phyloP scores from a whole-genome alignment of 2,797 vertebrate genomes.

The Typhlichthys subterraneus region DNA sequence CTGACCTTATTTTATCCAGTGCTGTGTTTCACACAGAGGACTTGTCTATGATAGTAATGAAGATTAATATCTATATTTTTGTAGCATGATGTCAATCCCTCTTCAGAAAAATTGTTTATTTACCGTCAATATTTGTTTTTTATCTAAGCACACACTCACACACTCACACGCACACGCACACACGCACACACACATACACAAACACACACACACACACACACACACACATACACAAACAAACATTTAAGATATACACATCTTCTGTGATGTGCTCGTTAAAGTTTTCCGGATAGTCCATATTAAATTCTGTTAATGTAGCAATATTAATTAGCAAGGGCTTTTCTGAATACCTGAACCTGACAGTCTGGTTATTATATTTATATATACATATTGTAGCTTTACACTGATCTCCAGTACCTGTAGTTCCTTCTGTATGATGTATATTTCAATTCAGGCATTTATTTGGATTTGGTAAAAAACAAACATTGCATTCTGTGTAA shows the following conservation, averaged over 20 bases:
- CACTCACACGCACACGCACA: conserved; percentile 30
- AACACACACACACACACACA: conserved; percentile 1
- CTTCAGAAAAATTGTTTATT: conserved; percentile 36
- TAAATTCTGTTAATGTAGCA: conserved; percentile 82
- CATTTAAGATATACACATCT: conserved; percentile 43
- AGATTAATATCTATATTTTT: conserved; percentile 75
- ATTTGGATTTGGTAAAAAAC: conserved; percentile 32
- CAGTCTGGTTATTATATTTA: conserved; percentile 47
- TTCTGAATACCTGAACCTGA: conserved; percentile 71
- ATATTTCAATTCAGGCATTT: conserved; percentile 31
- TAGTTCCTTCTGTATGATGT: conserved; percentile 49
- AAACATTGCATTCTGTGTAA: conserved; percentile 20
- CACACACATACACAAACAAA: background rate
- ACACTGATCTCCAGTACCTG: conserved; percentile 54
- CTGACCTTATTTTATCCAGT: conserved; percentile 66
- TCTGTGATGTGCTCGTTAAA: conserved; percentile 53
- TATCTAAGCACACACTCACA: conserved; percentile 58
- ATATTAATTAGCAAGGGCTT: conserved; percentile 85
- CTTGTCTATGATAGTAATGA: conserved; percentile 68
- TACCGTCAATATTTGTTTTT: no score
- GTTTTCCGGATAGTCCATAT: conserved; percentile 67
- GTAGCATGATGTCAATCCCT: conserved; percentile 81
- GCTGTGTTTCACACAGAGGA: conserved; percentile 68
- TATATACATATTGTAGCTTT: conserved; percentile 66
- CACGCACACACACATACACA: background rate